A percentile compares a stretch with the other conserved stretches of the same genome.
phyloP scores from a whole-genome alignment of 30 jellyfish, hydroid and myxozoan genomes.

The Pseudorhiza aurosa region DNA sequence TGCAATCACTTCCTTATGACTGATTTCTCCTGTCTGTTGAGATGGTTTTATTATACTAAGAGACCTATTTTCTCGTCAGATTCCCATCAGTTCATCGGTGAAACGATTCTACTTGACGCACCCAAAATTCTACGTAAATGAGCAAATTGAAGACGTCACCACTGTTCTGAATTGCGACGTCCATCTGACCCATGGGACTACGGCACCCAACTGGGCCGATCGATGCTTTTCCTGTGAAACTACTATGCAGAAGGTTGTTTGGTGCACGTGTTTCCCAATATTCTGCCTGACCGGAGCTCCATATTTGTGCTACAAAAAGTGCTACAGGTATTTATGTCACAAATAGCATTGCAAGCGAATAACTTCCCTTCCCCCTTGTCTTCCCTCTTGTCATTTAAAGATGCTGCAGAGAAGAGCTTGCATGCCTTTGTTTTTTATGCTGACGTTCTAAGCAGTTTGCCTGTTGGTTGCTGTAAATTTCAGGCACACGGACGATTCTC shows the following conservation, averaged over 20 bases:
- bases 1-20: too few species aligned
- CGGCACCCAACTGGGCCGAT: conserved; percentile 74
- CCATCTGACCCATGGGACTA: conserved; percentile 69
- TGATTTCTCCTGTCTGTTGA: too few species aligned
- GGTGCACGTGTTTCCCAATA: conserved; percentile 69
- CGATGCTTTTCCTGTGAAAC: conserved; percentile 33
- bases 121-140: conserved; percentile 22
- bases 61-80: too few species aligned
- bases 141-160: conserved; percentile 22
- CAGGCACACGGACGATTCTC: too few species aligned
- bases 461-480: too few species aligned
- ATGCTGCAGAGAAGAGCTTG: too few species aligned
- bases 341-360: too few species aligned
- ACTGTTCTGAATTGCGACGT: conserved; percentile 54
- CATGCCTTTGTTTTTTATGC: too few species aligned
- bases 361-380: too few species aligned
- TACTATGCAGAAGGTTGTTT: neutral
- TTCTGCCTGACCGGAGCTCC: conserved; percentile 53
- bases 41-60: too few species aligned
- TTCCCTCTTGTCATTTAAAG: too few species aligned
- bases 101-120: conserved; percentile 26
- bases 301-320: conserved; percentile 63
- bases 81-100: conserved; percentile 51
- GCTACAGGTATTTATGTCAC: conserved; percentile 38
- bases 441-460: too few species aligned